Conservation (phyloP, 2,797 vertebrate genomes). For the Anas flavirostris region DNA sequence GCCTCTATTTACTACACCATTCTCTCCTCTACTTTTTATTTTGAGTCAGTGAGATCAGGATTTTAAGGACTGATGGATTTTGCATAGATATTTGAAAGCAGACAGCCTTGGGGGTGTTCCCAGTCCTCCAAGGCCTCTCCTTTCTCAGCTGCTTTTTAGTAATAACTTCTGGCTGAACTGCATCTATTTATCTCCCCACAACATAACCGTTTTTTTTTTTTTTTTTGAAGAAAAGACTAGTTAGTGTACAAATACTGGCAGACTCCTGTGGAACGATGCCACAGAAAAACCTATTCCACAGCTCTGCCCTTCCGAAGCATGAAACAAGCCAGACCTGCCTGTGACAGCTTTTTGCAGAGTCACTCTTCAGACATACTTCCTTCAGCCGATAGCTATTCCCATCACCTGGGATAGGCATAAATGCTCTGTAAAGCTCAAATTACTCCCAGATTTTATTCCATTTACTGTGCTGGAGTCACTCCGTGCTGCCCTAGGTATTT, state of each 20-base stretch:
- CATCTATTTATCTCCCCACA: not conserved
- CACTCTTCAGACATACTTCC: not conserved
- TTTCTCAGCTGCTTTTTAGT: conserved; percentile 25
- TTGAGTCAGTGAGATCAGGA: not conserved
- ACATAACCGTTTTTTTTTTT: not conserved
- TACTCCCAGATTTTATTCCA: not conserved
- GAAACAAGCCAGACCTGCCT: not conserved
- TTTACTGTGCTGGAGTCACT: not conserved
- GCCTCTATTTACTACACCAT: not conserved
- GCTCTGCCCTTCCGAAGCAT: not conserved
- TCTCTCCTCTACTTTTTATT: not conserved
- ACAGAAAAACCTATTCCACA: not conserved
- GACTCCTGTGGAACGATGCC: not conserved
- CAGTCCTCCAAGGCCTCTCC: not conserved
- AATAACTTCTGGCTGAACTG: not conserved
- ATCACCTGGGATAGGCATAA: not conserved
- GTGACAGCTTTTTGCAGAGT: conserved; percentile 48
- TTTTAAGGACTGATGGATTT: not conserved
- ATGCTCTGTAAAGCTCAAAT: not conserved
- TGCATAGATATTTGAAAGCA: not conserved
- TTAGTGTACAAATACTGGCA: not conserved
- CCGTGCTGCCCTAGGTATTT: not conserved
- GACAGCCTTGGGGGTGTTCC: not conserved
- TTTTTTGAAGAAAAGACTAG: not conserved
- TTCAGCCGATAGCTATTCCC: not conserved